Conservation (phyloP, 1,140 invertebrate species). For the Conus betulinus region DNA sequence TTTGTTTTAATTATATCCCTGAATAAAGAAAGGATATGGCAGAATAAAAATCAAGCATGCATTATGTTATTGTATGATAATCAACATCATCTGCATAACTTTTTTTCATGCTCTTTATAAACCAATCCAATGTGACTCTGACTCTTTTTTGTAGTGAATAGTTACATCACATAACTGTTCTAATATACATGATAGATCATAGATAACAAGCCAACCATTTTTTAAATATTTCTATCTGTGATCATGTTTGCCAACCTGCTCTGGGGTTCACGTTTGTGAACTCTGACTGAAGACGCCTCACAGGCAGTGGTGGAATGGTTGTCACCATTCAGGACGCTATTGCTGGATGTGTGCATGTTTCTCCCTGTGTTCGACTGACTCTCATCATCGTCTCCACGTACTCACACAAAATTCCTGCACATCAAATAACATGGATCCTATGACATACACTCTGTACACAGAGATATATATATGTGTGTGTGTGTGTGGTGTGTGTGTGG, state of each 20-base stretch:
- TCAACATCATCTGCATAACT: background rate
- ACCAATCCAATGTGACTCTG: background rate
- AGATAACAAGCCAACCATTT: too few relatives aligned
- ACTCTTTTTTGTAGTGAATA: background rate
- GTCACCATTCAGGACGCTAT: constrained; percentile 22
- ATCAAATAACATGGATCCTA: too few relatives aligned
- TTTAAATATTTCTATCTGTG: background rate
- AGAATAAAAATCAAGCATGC: background rate
- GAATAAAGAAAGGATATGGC: too few relatives aligned
- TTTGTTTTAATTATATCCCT: too few relatives aligned
- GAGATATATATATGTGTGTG: too few relatives aligned
- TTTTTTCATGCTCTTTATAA: background rate
- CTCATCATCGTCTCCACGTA: constrained; percentile 7
- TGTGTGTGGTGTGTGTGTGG: too few relatives aligned
- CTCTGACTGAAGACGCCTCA: background rate
- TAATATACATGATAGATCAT: too few relatives aligned
- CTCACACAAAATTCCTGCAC: background rate
- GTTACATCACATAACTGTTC: background rate
- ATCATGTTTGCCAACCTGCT: constrained; percentile 16
- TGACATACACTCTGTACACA: too few relatives aligned
- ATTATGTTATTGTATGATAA: background rate
- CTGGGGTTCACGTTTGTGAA: constrained; percentile 40
- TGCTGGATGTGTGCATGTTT: background rate
- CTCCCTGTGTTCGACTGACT: constrained; percentile 13
- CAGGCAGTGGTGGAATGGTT: background rate